phyloP scores from a whole-genome alignment of 2,888 invertebrate species.

The Phania funesta region DNA sequence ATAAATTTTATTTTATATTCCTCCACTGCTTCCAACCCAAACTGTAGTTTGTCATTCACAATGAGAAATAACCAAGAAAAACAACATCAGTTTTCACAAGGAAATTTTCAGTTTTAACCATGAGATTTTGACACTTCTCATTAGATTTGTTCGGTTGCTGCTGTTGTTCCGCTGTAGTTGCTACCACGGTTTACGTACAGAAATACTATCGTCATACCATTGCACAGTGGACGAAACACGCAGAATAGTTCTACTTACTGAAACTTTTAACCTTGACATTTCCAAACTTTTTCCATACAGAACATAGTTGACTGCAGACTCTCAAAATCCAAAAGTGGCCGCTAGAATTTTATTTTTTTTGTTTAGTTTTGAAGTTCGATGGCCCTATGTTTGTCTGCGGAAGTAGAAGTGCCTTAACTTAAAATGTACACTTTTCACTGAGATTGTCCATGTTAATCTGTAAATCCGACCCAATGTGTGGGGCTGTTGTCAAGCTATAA shows the following conservation, averaged over 20 bases:
- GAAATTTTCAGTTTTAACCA: conserved; percentile 39
- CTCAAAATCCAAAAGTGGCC: too few relatives aligned
- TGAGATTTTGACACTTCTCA: conserved; percentile 63
- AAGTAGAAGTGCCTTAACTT: too few relatives aligned
- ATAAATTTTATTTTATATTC: conserved; percentile 11
- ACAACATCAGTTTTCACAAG: conserved; percentile 28
- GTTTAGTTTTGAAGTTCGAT: too few relatives aligned
- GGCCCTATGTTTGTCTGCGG: too few relatives aligned
- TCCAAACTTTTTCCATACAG: too few relatives aligned
- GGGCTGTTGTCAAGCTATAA: too few relatives aligned
- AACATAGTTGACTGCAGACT: too few relatives aligned
- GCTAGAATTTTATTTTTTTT: too few relatives aligned
- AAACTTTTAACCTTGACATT: too few relatives aligned
- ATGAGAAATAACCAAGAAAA: neutral
- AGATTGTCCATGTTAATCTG: too few relatives aligned
- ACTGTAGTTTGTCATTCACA: conserved; percentile 13
- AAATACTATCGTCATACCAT: neutral
- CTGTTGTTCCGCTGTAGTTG: conserved; percentile 27
- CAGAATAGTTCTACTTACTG: neutral
- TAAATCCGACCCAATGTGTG: too few relatives aligned
- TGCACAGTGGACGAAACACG: neutral
- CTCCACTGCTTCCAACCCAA: neutral
- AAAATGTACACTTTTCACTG: too few relatives aligned
- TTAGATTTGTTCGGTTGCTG: conserved; percentile 46
- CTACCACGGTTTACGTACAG: neutral